These are phyloP conservation scores for Sinocyclocheilus rhinocerous DNA, from an alignment of 2,113 vertebrate species.

Conservation along the genomic window DNA sequence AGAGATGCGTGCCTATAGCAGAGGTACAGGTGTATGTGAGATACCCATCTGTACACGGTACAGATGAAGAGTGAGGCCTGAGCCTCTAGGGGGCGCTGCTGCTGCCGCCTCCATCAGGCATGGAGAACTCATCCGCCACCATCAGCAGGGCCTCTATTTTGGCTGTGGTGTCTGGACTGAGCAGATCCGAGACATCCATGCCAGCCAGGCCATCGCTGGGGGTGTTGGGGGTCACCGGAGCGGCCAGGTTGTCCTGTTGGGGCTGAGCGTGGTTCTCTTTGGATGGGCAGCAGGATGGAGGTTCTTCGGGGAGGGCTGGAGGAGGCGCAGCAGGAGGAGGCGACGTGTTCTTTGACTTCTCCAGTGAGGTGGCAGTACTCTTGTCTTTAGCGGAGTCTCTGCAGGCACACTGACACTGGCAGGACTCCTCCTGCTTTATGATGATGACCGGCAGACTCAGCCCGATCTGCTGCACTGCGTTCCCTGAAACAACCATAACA, in stretches of 20 bases:
- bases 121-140: slow-evolving; percentile 84
- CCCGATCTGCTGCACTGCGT: slow-evolving; percentile 93
- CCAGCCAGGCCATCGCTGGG: slow-evolving; percentile 82
- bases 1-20: neutral
- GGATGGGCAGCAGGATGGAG: slow-evolving; percentile 75
- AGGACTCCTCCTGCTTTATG: slow-evolving; percentile 98
- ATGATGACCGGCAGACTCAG: slow-evolving; percentile 98
- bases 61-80: slow-evolving; percentile 66
- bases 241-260: slow-evolving; percentile 50
- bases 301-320: neutral
- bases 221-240: slow-evolving; percentile 59
- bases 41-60: slow-evolving; percentile 63
- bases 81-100: slow-evolving; percentile 72
- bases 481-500: slow-evolving; percentile 75
- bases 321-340: slow-evolving; percentile 45
- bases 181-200: slow-evolving; percentile 91
- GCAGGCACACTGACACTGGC: slow-evolving; percentile 97
- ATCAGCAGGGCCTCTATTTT: slow-evolving; percentile 89
- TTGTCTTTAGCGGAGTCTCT: slow-evolving; percentile 88
- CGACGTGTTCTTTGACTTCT: slow-evolving; percentile 63
- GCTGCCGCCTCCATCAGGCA: slow-evolving; percentile 70
- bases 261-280: slow-evolving; percentile 63
- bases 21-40: neutral
- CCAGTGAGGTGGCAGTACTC: slow-evolving; percentile 66
- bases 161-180: slow-evolving; percentile 83